Base-by-base conservation (phyloP, 2,113 vertebrate species). In the Holacanthus passer region DNA sequence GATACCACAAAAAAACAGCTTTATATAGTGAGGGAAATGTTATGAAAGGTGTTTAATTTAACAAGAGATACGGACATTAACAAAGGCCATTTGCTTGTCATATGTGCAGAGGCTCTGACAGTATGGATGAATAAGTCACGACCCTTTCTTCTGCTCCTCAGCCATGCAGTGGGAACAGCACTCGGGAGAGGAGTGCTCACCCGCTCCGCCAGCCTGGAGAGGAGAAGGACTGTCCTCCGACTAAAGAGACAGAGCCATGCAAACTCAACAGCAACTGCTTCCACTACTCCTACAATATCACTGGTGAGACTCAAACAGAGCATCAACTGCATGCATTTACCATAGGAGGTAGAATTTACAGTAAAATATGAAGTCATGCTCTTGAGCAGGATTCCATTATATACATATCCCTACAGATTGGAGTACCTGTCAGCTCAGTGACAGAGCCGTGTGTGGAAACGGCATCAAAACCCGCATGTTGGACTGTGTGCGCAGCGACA, bases 381-480 rank as follows among this genome's bases (percentile, higher is more conserved):
- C 4, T 20, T 37, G 8, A 12, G 35, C 24, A 14, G 17, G 52
- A 43, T 31, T 45, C 12, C 39, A 19, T 37, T 24, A 24, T 29
- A 31, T 9, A n/a, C 16, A 2, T 68, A 37, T 50, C 32, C 11
- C 45, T 83, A 9, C 93, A 99, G 98, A 99, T 77, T 99, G 98
- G 98, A 99, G 98, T 73, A 99, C 98, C 0, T 99, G 98, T 85
- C 98, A 99, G 93, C 95, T 99, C 69, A 99, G 98, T 2, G 97
- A 98, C 71, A 95, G 97, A 87, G 97, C 98, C 0, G 97, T 98
- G 16, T 99, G 98, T 59, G 98, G 98, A 47, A 96, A 93, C 0
- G 98, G 98, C 11, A 95, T 99, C 89, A 98, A 98, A 92, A 99
- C 98, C 0, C 95, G 98, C 68, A 98, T 99, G 98, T 75, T 99